A percentile compares a stretch with the other conserved stretches of the same genome.
phyloP scores from a whole-genome alignment of 1,140 invertebrate species.

The Apis cerana region DNA sequence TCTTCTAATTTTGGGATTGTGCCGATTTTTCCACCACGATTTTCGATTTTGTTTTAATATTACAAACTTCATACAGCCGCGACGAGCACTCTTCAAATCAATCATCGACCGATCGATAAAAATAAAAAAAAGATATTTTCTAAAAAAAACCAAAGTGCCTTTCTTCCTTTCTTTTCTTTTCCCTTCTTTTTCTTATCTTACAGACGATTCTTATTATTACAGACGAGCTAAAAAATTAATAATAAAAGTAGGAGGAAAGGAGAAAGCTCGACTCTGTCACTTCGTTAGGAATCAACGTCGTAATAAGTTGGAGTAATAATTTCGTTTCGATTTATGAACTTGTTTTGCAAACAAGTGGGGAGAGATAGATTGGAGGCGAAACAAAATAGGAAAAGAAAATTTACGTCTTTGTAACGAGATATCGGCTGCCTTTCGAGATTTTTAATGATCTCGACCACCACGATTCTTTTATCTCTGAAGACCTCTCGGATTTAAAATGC shows the following conservation, averaged over 20 bases:
- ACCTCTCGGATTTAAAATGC: background rate
- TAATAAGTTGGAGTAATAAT: slow-evolving; percentile 31
- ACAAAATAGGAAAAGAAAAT: slow-evolving; percentile 1
- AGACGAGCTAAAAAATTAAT: too few species aligned
- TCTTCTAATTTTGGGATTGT: background rate
- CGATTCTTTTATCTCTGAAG: slow-evolving; percentile 33
- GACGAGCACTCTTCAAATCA: slow-evolving; percentile 27
- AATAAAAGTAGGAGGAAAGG: background rate
- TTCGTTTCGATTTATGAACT: slow-evolving; percentile 48
- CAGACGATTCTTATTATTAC: too few species aligned
- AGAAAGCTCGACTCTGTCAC: background rate
- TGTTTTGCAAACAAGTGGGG: slow-evolving; percentile 6
- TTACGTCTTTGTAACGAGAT: slow-evolving; percentile 33
- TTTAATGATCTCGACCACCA: slow-evolving; percentile 54
- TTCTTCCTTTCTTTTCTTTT: background rate
- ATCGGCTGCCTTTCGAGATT: slow-evolving; percentile 50
- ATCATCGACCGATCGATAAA: slow-evolving; percentile 59
- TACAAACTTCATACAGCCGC: slow-evolving; percentile 57
- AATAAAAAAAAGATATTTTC: background rate
- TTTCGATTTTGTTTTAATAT: slow-evolving; percentile 24
- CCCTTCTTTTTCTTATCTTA: too few species aligned
- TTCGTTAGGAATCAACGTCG: background rate
- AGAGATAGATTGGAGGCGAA: background rate
- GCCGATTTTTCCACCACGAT: background rate
- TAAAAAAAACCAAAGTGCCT: background rate